A percentile compares a stretch with the other conserved stretches of the same genome.
These are phyloP conservation scores for Myodes glareolus DNA, from an alignment of 2,113 vertebrate species.

Conservation along the genomic window DNA sequence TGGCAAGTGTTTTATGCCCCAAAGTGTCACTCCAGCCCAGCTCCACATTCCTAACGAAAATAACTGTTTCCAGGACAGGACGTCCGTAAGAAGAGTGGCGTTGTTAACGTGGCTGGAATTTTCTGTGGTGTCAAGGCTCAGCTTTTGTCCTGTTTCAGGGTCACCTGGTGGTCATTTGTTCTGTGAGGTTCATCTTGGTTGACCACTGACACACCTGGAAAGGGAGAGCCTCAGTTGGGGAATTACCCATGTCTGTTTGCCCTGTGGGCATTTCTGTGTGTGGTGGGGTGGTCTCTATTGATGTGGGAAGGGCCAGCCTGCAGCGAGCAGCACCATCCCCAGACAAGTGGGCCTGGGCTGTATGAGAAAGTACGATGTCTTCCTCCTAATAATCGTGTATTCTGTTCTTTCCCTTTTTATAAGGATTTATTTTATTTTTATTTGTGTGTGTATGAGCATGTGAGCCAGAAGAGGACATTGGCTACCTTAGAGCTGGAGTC, in stretches of 20 bases:
- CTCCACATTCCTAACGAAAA: not conserved
- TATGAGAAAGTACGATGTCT: not conserved
- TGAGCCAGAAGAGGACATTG: not conserved
- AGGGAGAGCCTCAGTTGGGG: not conserved
- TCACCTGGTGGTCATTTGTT: not conserved
- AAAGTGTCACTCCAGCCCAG: not conserved
- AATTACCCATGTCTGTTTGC: not conserved
- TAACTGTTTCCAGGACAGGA: not conserved
- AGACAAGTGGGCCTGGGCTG: not conserved
- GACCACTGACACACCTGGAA: not conserved
- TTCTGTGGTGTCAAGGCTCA: not conserved
- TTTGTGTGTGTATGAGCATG: not conserved
- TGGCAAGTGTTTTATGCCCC: not conserved
- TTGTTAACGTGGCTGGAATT: not conserved
- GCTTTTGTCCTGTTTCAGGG: no score
- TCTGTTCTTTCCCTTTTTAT: conserved; percentile 21
- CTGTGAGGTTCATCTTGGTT: not conserved
- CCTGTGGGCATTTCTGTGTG: not conserved
- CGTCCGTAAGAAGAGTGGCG: not conserved
- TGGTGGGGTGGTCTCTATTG: not conserved
- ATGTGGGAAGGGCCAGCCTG: not conserved
- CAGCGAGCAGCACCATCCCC: not conserved
- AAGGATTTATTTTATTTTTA: not conserved
- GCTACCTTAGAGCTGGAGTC: not conserved
- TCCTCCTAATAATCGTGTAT: not conserved